Conservation (phyloP, 2,888 invertebrate genomes). For the Drosophila silvestris region DNA sequence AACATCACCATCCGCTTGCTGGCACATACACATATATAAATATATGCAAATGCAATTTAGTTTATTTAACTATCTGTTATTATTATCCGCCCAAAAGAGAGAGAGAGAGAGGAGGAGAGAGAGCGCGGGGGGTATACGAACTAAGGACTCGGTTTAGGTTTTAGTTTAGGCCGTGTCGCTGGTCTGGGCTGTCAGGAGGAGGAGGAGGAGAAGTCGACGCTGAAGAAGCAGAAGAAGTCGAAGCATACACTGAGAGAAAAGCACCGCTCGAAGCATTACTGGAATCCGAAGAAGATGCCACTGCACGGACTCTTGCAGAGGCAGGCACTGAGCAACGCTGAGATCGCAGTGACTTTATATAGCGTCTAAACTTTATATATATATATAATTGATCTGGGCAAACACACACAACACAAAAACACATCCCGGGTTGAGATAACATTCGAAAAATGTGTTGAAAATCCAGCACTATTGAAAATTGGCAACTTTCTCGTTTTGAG, state of each 20-base stretch:
- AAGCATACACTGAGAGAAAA: neutral
- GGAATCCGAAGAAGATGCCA: slow-evolving; percentile 3
- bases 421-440: neutral
- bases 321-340: slow-evolving; percentile 1
- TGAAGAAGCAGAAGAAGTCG: neutral
- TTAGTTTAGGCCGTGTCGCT: slow-evolving; percentile 35
- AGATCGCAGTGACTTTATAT: slow-evolving; percentile 1
- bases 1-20: slow-evolving; percentile 8
- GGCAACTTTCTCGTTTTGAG: slow-evolving; percentile 4
- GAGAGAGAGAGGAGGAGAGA: neutral
- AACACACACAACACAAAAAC: slow-evolving; percentile 4
- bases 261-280: neutral
- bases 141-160: neutral
- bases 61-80: neutral
- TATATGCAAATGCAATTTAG: slow-evolving; percentile 11
- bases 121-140: neutral
- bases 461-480: slow-evolving; percentile 3
- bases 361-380: neutral
- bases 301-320: slow-evolving; percentile 8
- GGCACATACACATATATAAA: slow-evolving; percentile 23
- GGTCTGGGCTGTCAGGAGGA: slow-evolving; percentile 22
- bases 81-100: neutral
- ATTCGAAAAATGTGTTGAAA: neutral
- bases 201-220: neutral
- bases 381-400: neutral